phyloP scores from a whole-genome alignment of 2,797 vertebrate species.

The Sebastes steindachneri region DNA sequence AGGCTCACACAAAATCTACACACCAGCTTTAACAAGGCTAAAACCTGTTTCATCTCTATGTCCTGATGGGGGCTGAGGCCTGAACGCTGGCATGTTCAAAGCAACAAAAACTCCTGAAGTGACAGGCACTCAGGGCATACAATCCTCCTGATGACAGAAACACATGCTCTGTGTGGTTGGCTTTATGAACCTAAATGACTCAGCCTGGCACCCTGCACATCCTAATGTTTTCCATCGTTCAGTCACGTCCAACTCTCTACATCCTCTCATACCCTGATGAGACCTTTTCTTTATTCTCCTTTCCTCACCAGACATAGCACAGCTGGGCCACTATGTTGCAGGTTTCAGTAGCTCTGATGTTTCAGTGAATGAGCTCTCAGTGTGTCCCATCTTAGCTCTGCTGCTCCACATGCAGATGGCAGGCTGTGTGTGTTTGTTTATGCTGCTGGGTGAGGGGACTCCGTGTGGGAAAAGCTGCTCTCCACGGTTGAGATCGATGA shows the following conservation, averaged over 20 bases:
- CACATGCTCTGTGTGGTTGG: conserved; percentile 71
- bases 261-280: conserved; percentile 1
- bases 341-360: conserved; percentile 27
- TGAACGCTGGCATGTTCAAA: conserved; percentile 62
- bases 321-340: not conserved
- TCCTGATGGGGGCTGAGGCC: conserved; percentile 24
- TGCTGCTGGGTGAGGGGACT: conserved; percentile 51
- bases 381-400: conserved; percentile 21
- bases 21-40: conserved; percentile 56
- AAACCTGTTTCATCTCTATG: conserved; percentile 60
- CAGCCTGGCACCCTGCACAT: conserved; percentile 48
- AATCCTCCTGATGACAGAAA: conserved; percentile 80
- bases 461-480: conserved; percentile 81
- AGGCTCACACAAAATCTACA: conserved; percentile 20
- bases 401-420: conserved; percentile 62
- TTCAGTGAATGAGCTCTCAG: conserved; percentile 32
- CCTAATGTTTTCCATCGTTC: conserved; percentile 50
- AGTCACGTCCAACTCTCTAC: conserved; percentile 24
- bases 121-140: conserved; percentile 56
- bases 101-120: conserved; percentile 58
- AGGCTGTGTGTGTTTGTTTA: conserved; percentile 76
- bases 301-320: not conserved
- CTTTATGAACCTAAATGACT: conserved; percentile 58
- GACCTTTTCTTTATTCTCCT: not conserved
- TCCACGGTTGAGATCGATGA: conserved; percentile 75